Conservation (phyloP, 1,140 invertebrate species). For the Euura lappo region DNA sequence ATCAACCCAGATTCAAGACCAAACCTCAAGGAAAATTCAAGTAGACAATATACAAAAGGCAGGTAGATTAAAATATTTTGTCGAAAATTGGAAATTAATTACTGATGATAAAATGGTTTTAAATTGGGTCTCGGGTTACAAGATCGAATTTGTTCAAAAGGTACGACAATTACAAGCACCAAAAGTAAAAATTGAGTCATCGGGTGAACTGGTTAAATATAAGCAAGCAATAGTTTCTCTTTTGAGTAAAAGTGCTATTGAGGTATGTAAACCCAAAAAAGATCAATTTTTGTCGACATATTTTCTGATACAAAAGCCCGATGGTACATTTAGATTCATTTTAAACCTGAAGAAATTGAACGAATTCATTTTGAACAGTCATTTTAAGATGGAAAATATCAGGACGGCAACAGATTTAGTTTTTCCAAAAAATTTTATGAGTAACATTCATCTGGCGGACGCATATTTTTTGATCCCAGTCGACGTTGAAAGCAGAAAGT, state of each 20-base stretch:
- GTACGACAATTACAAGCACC: constrained; percentile 4
- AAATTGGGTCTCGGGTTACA: constrained; percentile 24
- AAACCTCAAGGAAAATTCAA: constrained; percentile 18
- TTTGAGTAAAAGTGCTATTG: constrained; percentile 21
- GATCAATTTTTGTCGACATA: constrained; percentile 24
- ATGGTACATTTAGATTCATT: neutral
- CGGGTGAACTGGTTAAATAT: constrained; percentile 9
- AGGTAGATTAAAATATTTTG: constrained; percentile 30
- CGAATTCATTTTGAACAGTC: constrained; percentile 13
- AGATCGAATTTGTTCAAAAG: constrained; percentile 23
- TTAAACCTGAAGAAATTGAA: constrained; percentile 16
- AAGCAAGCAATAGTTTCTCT: constrained; percentile 13
- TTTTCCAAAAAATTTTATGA: constrained; percentile 1
- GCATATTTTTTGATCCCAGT: constrained; percentile 24
- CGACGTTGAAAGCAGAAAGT: constrained; percentile 18
- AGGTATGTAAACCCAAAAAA: constrained; percentile 10
- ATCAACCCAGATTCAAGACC: constrained; percentile 8
- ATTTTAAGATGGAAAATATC: constrained; percentile 19
- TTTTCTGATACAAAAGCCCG: constrained; percentile 22
- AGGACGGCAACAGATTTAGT: constrained; percentile 18
- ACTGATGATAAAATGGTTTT: constrained; percentile 26
- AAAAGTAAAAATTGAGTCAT: constrained; percentile 6
- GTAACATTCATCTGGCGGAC: constrained; percentile 32
- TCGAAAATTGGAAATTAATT: constrained; percentile 24
- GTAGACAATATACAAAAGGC: constrained; percentile 12